These are phyloP conservation scores for Drosophila murphyi DNA, from an alignment of 1,140 invertebrate species.

Conservation along the genomic window DNA sequence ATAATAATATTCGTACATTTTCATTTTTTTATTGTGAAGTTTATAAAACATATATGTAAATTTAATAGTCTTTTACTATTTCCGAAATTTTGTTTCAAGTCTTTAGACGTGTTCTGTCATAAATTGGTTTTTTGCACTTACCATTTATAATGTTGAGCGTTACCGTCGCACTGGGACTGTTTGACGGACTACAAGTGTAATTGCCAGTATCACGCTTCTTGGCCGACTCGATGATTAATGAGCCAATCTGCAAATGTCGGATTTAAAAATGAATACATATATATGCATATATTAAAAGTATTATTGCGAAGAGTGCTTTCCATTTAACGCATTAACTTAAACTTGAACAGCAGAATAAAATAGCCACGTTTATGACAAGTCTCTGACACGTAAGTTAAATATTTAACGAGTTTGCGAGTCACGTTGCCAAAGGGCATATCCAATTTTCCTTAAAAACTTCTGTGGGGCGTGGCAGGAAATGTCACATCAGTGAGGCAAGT, in stretches of 20 bases:
- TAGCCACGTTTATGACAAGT: constrained; percentile 40
- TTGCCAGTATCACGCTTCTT: constrained; percentile 84
- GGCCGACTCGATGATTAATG: constrained; percentile 84
- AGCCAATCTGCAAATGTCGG: constrained; percentile 74
- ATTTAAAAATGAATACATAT: constrained; percentile 26
- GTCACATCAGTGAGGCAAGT: constrained; percentile 68
- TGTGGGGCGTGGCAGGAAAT: constrained; percentile 36
- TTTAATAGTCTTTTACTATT: no score
- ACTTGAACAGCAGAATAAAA: constrained; percentile 23
- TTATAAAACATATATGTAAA: no score
- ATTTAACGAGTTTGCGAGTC: constrained; percentile 51
- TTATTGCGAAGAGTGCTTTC: neutral
- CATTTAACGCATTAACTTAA: neutral
- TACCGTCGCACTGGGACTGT: constrained; percentile 84
- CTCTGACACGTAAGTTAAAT: constrained; percentile 60
- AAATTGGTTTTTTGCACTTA: constrained; percentile 48
- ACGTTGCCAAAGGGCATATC: constrained; percentile 20
- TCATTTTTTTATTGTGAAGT: no score
- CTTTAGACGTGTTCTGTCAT: no score
- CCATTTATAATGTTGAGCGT: constrained; percentile 84
- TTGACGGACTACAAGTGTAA: constrained; percentile 84
- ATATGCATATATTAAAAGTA: constrained; percentile 4
- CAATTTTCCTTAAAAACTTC: constrained; percentile 14
- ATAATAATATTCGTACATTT: no score
- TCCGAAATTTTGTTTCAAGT: no score